These are phyloP conservation scores for Smutsia temminckii DNA, from an alignment of 2,797 vertebrate species.

Conservation along the genomic window DNA sequence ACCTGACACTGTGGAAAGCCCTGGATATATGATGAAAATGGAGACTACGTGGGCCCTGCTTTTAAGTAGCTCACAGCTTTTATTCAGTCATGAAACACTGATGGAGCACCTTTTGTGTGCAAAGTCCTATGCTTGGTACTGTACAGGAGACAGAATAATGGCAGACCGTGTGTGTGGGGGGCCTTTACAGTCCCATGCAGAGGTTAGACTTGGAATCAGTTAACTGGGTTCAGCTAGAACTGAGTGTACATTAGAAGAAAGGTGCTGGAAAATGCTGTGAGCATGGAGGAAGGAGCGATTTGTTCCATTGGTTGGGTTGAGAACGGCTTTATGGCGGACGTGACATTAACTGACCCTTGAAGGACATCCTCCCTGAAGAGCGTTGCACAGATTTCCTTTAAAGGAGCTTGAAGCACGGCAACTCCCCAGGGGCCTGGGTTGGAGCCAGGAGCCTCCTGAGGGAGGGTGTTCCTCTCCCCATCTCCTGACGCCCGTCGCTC, in stretches of 20 bases:
- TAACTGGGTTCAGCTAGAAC: not conserved
- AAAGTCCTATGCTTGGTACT: not conserved
- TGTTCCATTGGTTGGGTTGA: not conserved
- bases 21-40: not conserved
- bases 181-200: not conserved
- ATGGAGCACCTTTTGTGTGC: not conserved
- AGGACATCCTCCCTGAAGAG: not conserved
- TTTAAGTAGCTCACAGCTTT: not conserved
- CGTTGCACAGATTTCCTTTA: not conserved
- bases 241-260: fast-evolving
- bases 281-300: fast-evolving
- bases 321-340: not conserved
- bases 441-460: not conserved
- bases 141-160: not conserved
- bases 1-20: not conserved
- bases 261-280: not conserved
- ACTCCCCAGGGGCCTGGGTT: not conserved
- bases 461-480: fast-evolving
- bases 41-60: not conserved
- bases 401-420: not conserved
- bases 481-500: not conserved
- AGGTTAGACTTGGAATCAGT: not conserved
- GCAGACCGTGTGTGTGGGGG: not conserved
- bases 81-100: not conserved
- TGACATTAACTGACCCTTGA: not conserved